These are phyloP conservation scores for Drosophila pandora DNA, from an alignment of 1,140 invertebrate genomes.

Conservation along the genomic window DNA sequence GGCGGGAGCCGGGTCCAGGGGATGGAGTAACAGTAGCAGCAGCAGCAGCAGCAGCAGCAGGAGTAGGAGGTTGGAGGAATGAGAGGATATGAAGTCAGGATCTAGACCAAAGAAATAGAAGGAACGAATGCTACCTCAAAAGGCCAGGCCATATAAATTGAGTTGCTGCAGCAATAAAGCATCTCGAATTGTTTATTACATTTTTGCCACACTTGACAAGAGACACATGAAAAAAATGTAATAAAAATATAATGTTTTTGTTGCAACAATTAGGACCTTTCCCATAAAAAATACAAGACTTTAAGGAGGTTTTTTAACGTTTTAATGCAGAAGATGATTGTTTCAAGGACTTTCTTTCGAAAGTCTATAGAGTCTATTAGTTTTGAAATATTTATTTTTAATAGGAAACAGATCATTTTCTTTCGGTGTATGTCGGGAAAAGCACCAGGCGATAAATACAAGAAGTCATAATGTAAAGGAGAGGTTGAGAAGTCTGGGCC, in stretches of 20 bases:
- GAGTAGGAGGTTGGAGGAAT: not conserved
- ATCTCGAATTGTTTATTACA: conserved; percentile 78
- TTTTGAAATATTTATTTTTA: no score
- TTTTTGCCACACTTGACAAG: conserved; percentile 71
- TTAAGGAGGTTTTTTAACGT: no score
- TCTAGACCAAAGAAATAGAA: conserved; percentile 1
- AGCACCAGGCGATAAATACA: conserved; percentile 66
- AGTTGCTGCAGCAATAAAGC: conserved; percentile 73
- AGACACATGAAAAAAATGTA: conserved; percentile 22
- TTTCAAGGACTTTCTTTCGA: no score
- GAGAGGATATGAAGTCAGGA: not conserved
- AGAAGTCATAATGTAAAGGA: conserved; percentile 36
- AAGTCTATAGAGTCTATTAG: no score
- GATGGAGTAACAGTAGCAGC: no score
- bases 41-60: no score
- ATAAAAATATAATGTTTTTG: not conserved
- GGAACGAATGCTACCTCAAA: conserved; percentile 54
- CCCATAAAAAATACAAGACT: no score
- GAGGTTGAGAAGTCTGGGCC: conserved; percentile 7
- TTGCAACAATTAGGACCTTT: no score
- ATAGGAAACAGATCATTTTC: not conserved
- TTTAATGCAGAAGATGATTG: no score
- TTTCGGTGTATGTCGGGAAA: not conserved
- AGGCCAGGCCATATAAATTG: conserved; percentile 70
- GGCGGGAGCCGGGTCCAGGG: not conserved